Conservation (phyloP, 2,113 vertebrate species). For the Takifugu flavidus region DNA sequence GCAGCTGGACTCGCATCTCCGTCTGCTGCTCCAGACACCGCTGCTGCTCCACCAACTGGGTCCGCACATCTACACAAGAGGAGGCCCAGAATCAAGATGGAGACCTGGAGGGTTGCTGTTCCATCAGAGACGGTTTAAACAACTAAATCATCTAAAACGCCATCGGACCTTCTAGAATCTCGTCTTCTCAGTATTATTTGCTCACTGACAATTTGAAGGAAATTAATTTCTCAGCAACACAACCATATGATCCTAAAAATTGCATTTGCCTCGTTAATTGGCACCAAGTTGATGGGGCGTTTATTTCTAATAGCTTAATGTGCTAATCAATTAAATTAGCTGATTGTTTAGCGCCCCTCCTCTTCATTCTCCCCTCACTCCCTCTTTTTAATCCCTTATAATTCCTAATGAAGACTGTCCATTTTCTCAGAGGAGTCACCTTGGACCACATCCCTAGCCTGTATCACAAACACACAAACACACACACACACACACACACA, state of each 20-base stretch:
- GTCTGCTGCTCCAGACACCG: constrained; percentile 98
- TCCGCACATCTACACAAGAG: constrained; percentile 84
- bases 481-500: constrained; percentile 33
- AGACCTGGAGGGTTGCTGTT: no score
- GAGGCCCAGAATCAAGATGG: no score
- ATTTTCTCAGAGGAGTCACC: constrained; percentile 58
- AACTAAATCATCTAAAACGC: no score
- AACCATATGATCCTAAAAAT: neutral
- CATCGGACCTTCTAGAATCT: no score
- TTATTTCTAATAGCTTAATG: constrained; percentile 1
- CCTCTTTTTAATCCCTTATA: constrained; percentile 10
- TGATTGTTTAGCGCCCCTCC: neutral
- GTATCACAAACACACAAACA: constrained; percentile 16
- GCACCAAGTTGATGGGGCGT: neutral
- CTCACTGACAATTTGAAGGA: neutral
- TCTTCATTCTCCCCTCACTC: neutral
- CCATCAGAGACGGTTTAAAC: no score
- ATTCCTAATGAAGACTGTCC: constrained; percentile 25
- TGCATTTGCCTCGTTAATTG: neutral
- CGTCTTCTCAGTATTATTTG: neutral
- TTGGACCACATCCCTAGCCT: constrained; percentile 43
- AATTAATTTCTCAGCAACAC: neutral
- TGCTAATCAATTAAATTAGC: constrained; percentile 11
- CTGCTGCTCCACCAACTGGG: constrained; percentile 96
- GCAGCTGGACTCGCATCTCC: constrained; percentile 93